phyloP scores from a whole-genome alignment of 2,797 vertebrate genomes.

The Amazona ochrocephala region DNA sequence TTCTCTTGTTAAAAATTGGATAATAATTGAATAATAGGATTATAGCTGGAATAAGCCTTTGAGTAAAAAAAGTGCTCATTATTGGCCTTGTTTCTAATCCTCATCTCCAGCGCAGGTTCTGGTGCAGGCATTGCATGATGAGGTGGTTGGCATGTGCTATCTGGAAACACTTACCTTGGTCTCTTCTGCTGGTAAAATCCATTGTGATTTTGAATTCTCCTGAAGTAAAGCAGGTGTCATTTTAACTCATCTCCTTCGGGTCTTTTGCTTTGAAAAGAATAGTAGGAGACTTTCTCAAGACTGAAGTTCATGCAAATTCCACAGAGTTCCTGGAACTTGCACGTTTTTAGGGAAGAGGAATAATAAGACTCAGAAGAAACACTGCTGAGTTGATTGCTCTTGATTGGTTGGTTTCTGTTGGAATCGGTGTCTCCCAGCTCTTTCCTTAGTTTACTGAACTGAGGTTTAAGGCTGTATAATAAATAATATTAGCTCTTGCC shows the following conservation, averaged over 20 bases:
- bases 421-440: not conserved
- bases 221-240: not conserved
- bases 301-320: not conserved
- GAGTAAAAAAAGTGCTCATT: not conserved
- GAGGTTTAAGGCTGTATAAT: not conserved
- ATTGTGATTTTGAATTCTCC: not conserved
- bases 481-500: not conserved
- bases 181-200: not conserved
- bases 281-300: not conserved
- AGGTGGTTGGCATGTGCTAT: accelerated
- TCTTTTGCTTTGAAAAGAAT: not conserved
- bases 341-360: not conserved
- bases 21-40: not conserved
- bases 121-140: not conserved
- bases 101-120: not conserved
- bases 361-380: not conserved
- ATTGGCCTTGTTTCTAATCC: not conserved
- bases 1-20: not conserved
- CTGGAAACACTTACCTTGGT: not conserved
- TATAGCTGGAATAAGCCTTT: not conserved
- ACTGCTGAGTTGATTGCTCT: not conserved
- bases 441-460: not conserved
- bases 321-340: not conserved
- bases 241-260: not conserved
- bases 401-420: not conserved